Percentiles rank a stretch among this genome's conserved stretches.
These are phyloP conservation scores for Euborellia annulipes DNA, from an alignment of 1,140 invertebrate species.

Conservation along the genomic window DNA sequence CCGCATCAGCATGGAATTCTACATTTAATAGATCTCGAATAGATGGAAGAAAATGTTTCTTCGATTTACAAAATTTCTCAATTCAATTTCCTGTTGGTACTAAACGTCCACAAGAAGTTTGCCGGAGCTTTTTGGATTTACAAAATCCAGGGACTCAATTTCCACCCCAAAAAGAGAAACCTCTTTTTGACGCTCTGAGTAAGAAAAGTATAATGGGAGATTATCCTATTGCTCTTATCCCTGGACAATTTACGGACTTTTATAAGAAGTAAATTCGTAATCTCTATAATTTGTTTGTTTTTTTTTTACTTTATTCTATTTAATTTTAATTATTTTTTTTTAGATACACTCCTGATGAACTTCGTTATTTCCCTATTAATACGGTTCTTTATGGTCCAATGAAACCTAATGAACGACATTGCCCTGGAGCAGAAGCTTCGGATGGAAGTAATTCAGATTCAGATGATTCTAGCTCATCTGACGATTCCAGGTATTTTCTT, in stretches of 20 bases:
- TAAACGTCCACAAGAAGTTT: constrained; percentile 30
- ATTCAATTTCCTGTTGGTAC: constrained; percentile 44
- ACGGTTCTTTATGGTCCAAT: constrained; percentile 68
- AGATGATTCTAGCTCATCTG: constrained; percentile 35
- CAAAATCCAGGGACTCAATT: no score
- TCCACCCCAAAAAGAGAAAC: no score
- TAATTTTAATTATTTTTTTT: constrained; percentile 16
- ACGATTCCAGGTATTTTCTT: constrained; percentile 43
- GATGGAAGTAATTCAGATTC: constrained; percentile 26
- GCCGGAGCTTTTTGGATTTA: constrained; percentile 21
- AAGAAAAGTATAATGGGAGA: constrained; percentile 31
- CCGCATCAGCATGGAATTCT: constrained; percentile 76
- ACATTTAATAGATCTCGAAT: constrained; percentile 60
- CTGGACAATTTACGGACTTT: constrained; percentile 82
- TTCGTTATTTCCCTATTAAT: constrained; percentile 75
- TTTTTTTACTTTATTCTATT: background rate
- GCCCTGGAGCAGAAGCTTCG: constrained; percentile 17
- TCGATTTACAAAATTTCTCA: constrained; percentile 60
- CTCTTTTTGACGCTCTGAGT: no score
- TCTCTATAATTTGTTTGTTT: background rate
- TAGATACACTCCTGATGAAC: constrained; percentile 45
- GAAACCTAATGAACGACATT: constrained; percentile 29
- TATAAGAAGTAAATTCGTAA: constrained; percentile 46
- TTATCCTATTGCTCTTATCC: constrained; percentile 82
- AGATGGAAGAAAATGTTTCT: constrained; percentile 48